Base-by-base conservation (phyloP, 2,113 vertebrate species). In the Campylorhamphus procurvoides region DNA sequence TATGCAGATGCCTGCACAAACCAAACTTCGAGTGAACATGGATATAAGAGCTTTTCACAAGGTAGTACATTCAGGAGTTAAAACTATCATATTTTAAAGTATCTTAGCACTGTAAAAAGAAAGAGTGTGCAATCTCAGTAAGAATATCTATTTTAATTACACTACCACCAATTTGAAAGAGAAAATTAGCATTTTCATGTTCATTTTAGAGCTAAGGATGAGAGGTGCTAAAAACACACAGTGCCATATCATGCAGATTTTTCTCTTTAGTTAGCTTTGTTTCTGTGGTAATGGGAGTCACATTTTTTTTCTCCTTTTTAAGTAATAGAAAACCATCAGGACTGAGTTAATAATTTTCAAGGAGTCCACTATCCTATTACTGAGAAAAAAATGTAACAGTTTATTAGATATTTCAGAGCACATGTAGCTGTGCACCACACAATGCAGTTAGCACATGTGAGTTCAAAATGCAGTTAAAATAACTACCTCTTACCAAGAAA, bases 61-160 rank as follows among this genome's bases (percentile, higher is more conserved):
- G 28, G n/a, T 71, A 56, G 28, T 56, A 42, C 25, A 39, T 66
- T 81, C 39, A 91, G 62, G 50, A 87, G 19, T 89, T 77, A 47
- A 85, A 20, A 83, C 33, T 71, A 60, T 59, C 40, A 68, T 39
- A 37, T 15, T 37, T 75, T 86, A 47, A 93, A 77, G 55, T 55
- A 79, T 56, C 33, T 24, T 31, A 59, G 25, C 56, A 62, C 40
- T 75, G 44, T 60, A 91, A 62, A 72, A 73, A 47, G 15, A 44
- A 87, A 84, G 37, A 59, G 33, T 47, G 90, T 24, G 6, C 63
- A 66, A 89, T 82, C 62, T 55, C 44, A 86, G 39, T 77, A 74
- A 94, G 93, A 90, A 55, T 68, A 23, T 28, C 55, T 80, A 80
- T 75, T 89, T 89, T 83, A 91, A 94, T 91, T 76, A 89, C 7